phyloP scores from a whole-genome alignment of 2,888 invertebrate species.

The Rhogogaster chlorosoma region DNA sequence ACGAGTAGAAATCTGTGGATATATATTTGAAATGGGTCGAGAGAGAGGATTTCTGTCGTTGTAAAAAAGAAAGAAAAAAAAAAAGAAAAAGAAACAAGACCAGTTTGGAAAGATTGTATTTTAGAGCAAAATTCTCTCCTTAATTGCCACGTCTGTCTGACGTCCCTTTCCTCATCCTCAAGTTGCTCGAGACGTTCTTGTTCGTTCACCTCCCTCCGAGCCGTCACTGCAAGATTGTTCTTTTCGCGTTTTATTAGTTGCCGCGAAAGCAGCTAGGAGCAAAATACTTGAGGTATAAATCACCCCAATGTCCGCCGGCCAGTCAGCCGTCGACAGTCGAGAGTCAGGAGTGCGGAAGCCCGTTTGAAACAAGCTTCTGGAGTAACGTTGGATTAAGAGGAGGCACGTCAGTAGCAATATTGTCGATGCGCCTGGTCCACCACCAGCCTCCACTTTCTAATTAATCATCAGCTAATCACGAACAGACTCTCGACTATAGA shows the following conservation, averaged over 20 bases:
- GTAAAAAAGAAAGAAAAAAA: not conserved
- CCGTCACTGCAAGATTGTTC: slow-evolving; percentile 44
- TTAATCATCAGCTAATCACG: slow-evolving; percentile 51
- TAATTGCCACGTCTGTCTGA: slow-evolving; percentile 41
- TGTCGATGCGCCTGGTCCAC: slow-evolving; percentile 29
- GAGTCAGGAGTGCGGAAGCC: slow-evolving; percentile 28
- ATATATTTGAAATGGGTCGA: not conserved
- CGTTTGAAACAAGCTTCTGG: not conserved
- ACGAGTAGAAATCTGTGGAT: not conserved
- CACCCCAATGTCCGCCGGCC: slow-evolving; percentile 32
- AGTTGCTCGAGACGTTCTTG: slow-evolving; percentile 4
- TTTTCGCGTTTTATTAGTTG: slow-evolving; percentile 49
- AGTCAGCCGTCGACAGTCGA: slow-evolving; percentile 20
- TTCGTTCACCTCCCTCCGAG: not conserved
- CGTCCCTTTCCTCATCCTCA: slow-evolving; percentile 17
- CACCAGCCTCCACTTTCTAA: slow-evolving; percentile 16
- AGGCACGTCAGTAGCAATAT: slow-evolving; percentile 49
- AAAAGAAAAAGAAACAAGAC: not conserved
- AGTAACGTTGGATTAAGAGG: slow-evolving; percentile 41
- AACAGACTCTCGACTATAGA: slow-evolving; percentile 22
- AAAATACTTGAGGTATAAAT: slow-evolving; percentile 52
- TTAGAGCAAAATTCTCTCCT: slow-evolving; percentile 20
- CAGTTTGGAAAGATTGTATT: slow-evolving; percentile 6
- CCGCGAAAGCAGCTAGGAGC: slow-evolving; percentile 12
- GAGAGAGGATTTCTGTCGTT: not conserved